phyloP scores from a whole-genome alignment of 2,113 vertebrate species.

The Pteropus alecto region DNA sequence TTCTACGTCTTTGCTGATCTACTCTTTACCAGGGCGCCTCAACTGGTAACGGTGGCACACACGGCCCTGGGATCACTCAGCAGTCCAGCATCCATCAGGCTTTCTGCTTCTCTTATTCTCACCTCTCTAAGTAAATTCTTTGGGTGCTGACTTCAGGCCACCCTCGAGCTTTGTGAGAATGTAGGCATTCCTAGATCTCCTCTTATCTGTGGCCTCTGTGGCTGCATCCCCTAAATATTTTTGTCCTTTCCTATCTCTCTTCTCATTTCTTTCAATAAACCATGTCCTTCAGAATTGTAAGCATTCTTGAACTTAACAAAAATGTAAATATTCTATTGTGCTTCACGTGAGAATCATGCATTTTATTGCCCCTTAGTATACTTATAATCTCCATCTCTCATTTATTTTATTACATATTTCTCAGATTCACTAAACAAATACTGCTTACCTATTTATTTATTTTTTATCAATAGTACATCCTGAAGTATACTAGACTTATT shows the following conservation, averaged over 20 bases:
- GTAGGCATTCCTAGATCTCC: neutral
- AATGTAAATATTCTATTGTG: neutral
- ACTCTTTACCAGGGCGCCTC: rapidly evolving
- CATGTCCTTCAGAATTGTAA: neutral
- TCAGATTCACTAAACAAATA: neutral
- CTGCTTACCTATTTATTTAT: neutral
- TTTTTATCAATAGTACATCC: neutral
- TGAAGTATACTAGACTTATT: neutral
- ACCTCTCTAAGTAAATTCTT: neutral
- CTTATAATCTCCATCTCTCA: neutral
- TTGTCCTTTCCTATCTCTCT: neutral
- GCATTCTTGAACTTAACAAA: neutral
- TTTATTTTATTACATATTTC: neutral
- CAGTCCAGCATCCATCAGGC: neutral
- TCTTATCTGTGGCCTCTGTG: neutral
- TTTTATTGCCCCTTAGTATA: neutral
- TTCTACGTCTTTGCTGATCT: neutral
- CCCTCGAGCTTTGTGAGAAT: neutral
- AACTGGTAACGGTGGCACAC: neutral
- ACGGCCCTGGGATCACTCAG: neutral
- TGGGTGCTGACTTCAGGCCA: neutral
- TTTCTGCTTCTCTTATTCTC: neutral
- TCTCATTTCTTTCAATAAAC: neutral
- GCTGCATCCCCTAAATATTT: neutral
- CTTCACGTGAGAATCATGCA: neutral